These are phyloP conservation scores for Varecia variegata DNA, from an alignment of 2,797 vertebrate genomes.

Conservation along the genomic window DNA sequence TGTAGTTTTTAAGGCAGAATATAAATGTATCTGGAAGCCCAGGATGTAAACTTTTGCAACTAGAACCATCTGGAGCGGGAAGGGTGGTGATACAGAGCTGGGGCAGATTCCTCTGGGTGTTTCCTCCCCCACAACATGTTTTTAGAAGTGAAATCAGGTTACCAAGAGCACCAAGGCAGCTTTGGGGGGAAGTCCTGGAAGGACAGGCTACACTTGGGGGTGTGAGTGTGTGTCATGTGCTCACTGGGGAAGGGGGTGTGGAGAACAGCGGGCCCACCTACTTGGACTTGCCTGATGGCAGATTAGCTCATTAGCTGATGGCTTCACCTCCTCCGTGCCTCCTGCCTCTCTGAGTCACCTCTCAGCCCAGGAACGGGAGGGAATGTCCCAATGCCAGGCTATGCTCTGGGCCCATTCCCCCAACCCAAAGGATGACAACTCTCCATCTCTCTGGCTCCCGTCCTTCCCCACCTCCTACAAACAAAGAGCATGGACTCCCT, in stretches of 20 bases:
- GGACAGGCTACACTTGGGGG: neutral
- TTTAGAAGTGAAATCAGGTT: slow-evolving; percentile 54
- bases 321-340: neutral
- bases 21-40: neutral
- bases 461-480: neutral
- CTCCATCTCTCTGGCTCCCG: neutral
- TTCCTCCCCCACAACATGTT: slow-evolving; percentile 52
- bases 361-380: neutral
- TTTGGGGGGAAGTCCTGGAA: slow-evolving; percentile 44
- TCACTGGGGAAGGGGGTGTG: neutral
- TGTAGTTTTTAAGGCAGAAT: neutral
- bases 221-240: neutral
- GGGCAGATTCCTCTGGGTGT: slow-evolving; percentile 29
- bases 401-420: neutral
- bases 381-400: neutral
- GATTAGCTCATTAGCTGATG: neutral
- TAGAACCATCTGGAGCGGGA: slow-evolving; percentile 30
- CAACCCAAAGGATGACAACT: neutral
- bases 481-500: neutral
- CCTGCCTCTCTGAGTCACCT: slow-evolving; percentile 33
- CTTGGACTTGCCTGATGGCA: neutral
- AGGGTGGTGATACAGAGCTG: neutral
- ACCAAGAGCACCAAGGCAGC: neutral
- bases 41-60: slow-evolving; percentile 3
- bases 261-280: neutral